Evolutionary conservation across 30 jellyfish, hydroid and myxozoan genomes (phyloP), one percentile per base, ranked within the genome.

Genomic region (Phacellophora camtschatica): DNA sequence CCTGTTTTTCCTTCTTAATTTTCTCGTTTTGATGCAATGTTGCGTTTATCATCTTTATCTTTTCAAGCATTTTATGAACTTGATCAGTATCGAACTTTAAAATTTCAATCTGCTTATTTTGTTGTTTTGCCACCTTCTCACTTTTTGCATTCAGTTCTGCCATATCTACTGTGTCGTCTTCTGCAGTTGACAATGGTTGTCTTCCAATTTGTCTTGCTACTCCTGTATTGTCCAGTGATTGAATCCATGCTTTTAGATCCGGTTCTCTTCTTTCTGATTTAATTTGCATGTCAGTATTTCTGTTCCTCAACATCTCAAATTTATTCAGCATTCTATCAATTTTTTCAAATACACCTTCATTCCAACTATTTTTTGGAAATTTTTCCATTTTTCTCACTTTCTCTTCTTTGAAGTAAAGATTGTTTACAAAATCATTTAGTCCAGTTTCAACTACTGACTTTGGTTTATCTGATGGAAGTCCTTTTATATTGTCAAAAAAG

Each of bases 51-150:
- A 23, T 62, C 25, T 41, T 53, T 4, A 80, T 80, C 30, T 66
- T 80, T 5, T 65, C 49, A 28, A 80, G 75, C 91, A 80, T 80
- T 30, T 49, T 51, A 18, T 65, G 91, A 20, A 80, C 91, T 64
- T 80, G 91, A n/a, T n/a, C n/a, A n/a, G n/a, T n/a, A n/a, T n/a
- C n/a, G n/a, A n/a, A n/a, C n/a, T n/a, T n/a, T n/a, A n/a, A n/a
- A 3, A 27, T 48, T 4, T 53, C 32, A 4, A 19, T 28, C n/a
- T 56, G 53, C 30, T 48, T 74, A 4, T 59, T 58, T 35, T 39
- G 80, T n/a, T 2, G 2, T 20, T 6, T 4, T 39, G 33, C 56
- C 32, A 23, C 58, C 12, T 49, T 58, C 35, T 45, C 58, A 32
- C 61, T 48, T 18, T 32, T 39, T 0, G 66, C 30, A 31, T 54